Evolutionary conservation across 2,888 invertebrate species (phyloP), one percentile per base, ranked within the genome.

Genomic region (Hemistola chrysoprasaria): DNA sequence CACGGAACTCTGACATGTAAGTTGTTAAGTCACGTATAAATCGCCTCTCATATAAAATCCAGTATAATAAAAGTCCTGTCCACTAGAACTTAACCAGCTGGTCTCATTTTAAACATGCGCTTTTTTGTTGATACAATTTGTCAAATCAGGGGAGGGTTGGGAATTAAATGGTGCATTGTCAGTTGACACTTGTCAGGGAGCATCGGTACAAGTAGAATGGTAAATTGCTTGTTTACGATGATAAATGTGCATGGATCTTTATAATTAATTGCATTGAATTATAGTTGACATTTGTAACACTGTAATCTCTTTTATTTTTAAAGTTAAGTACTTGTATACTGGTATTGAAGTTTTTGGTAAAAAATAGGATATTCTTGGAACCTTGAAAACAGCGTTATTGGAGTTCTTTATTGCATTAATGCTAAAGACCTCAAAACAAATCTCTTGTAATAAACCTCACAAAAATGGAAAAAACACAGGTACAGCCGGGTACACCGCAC

Each of bases 211-310:
- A 48, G 44, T 53, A 50, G 44, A 58, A 57, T 65, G 61, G 65
- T 72, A 76, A 80, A 83, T 82, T 72, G 77, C 73, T 75, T 82
- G 81, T 82, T 82, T 81, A 71, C 68, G 65, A 48, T 81, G 78
- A 82, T 76, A 78, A 81, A 82, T 78, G 78, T 61, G 60, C 35
- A 28, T 22, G 35, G 30, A 45, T 39, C 16, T 16, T 16, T 16
- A 16, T 4, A 16, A 16, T 16, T 16, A 16, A 16, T n/a, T n/a
- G n/a, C n/a, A n/a, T n/a, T n/a, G n/a, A n/a, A n/a, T n/a, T n/a
- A n/a, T n/a, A n/a, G n/a, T n/a, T n/a, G n/a, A n/a, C n/a, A n/a
- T n/a, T n/a, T n/a, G n/a, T n/a, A n/a, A n/a, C n/a, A n/a, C n/a
- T n/a, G n/a, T n/a, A n/a, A n/a, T n/a, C n/a, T n/a, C n/a, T n/a